A percentile compares a stretch with the other conserved stretches of the same genome.
phyloP scores from a whole-genome alignment of 2,888 invertebrate genomes.

The Perizoma affinitatum region DNA sequence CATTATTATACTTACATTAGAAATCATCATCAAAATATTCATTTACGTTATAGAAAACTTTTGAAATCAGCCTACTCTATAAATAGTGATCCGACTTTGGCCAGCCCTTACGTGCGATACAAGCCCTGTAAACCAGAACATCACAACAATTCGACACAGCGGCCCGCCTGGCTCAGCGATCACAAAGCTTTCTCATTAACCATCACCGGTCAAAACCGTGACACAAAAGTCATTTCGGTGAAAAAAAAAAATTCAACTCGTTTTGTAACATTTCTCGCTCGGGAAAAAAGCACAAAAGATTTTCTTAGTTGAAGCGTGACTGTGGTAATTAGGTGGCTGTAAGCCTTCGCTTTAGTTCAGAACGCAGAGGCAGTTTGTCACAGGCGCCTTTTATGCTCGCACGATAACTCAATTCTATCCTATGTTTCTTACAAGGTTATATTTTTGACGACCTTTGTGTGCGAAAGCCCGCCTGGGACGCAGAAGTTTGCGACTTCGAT shows the following conservation, averaged over 20 bases:
- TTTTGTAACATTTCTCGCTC: conserved; percentile 78
- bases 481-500: no score
- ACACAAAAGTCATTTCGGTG: conserved; percentile 78
- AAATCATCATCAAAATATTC: no score
- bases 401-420: conserved; percentile 36
- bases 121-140: conserved; percentile 69
- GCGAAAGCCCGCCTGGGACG: no score
- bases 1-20: no score
- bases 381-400: conserved; percentile 26
- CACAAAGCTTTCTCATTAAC: conserved; percentile 83
- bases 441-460: conserved; percentile 40
- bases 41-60: no score
- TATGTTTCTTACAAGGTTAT: conserved; percentile 45
- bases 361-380: conserved; percentile 50
- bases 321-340: conserved; percentile 78
- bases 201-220: conserved; percentile 76
- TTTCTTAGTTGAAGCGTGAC: conserved; percentile 82
- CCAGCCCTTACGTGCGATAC: conserved; percentile 38
- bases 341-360: conserved; percentile 29
- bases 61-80: no score
- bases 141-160: conserved; percentile 78
- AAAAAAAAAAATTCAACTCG: conserved; percentile 70
- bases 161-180: conserved; percentile 69
- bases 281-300: conserved; percentile 80
- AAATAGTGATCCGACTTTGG: conserved; percentile 1